A percentile compares a stretch with the other conserved stretches of the same genome.
phyloP scores from a whole-genome alignment of 2,797 vertebrate genomes.

The Darevskia nairensis region DNA sequence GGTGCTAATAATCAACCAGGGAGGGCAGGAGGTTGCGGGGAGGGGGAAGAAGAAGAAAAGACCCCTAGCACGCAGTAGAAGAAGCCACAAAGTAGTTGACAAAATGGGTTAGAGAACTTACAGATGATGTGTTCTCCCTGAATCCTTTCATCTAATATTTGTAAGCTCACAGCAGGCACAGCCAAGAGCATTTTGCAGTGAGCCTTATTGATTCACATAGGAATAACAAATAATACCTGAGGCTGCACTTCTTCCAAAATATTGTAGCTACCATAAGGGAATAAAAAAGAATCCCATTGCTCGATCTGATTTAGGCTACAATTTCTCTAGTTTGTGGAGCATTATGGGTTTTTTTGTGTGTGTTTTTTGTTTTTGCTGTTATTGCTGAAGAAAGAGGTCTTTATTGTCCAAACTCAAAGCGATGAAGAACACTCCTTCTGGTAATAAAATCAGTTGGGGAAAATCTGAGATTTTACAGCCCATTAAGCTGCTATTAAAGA shows the following conservation, averaged over 20 bases:
- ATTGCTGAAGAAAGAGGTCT: conserved; percentile 26
- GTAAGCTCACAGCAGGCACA: conserved; percentile 56
- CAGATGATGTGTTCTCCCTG: conserved; percentile 35
- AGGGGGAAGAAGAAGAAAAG: conserved; percentile 39
- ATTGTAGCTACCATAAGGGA: conserved; percentile 54
- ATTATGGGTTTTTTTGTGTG: conserved; percentile 38
- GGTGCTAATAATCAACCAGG: conserved; percentile 27
- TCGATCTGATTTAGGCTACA: conserved; percentile 62
- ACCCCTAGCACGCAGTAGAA: conserved; percentile 55
- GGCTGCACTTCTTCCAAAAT: conserved; percentile 62
- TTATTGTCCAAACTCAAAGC: conserved; percentile 52
- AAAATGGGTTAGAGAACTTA: conserved; percentile 44
- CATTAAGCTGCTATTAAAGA: conserved; percentile 78
- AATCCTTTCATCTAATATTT: conserved; percentile 66
- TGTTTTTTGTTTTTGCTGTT: not conserved
- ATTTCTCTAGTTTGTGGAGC: conserved; percentile 26
- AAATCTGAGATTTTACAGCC: conserved; percentile 78
- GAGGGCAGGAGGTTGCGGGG: not conserved
- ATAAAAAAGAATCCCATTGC: conserved; percentile 59
- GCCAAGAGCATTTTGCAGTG: conserved; percentile 52
- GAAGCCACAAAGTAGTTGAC: conserved; percentile 44
- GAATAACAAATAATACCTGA: conserved; percentile 62
- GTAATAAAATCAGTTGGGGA: conserved; percentile 68
- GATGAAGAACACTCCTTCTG: conserved; percentile 46
- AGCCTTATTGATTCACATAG: conserved; percentile 68